Conservation (phyloP, 2,797 vertebrate species). For the Sebastes alutus region DNA sequence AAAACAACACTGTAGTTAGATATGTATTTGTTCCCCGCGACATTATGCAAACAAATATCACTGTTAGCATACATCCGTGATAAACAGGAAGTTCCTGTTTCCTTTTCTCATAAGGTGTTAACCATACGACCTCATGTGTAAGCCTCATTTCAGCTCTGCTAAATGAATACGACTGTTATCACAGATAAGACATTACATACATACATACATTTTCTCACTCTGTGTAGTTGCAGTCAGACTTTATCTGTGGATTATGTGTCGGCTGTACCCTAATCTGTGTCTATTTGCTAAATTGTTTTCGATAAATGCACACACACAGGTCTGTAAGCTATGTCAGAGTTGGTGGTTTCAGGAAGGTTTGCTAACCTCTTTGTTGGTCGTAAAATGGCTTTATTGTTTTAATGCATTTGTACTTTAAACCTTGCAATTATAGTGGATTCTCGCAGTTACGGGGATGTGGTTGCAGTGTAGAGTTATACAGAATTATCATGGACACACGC, state of each 20-base stretch:
- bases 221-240: background rate
- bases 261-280: background rate
- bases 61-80: background rate
- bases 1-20: background rate
- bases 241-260: slow-evolving; percentile 10
- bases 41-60: background rate
- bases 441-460: background rate
- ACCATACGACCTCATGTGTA: background rate
- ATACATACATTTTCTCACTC: slow-evolving; percentile 19
- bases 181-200: background rate
- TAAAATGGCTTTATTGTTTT: slow-evolving; percentile 54
- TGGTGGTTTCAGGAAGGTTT: background rate
- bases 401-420: slow-evolving; percentile 55
- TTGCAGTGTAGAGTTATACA: background rate
- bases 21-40: background rate
- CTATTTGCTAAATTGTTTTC: background rate
- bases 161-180: background rate
- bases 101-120: slow-evolving; percentile 2
- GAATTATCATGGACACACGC: background rate
- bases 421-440: background rate
- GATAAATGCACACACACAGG: background rate
- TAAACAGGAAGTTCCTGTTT: slow-evolving; percentile 21
- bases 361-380: slow-evolving; percentile 1
- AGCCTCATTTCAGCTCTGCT: background rate
- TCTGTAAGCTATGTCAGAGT: background rate